Percentiles rank a stretch among this genome's conserved stretches.
These are phyloP conservation scores for Drosophila mauritiana DNA, from an alignment of 1,140 invertebrate genomes.

Conservation along the genomic window DNA sequence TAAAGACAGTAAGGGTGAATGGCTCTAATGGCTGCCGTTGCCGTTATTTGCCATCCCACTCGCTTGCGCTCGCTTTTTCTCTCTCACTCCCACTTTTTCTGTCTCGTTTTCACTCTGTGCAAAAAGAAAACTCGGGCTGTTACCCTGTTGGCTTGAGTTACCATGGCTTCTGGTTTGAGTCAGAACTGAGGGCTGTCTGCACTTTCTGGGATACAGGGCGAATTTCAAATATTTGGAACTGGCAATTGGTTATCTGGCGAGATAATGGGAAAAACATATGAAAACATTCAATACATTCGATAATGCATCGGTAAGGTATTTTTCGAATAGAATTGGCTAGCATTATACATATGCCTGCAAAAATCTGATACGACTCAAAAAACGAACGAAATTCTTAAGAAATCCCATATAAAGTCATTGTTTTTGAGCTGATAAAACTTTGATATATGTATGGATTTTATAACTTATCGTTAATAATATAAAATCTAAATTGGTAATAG, in stretches of 20 bases:
- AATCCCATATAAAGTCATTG: neutral
- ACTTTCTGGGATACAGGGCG: slow-evolving; percentile 20
- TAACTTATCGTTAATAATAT: neutral
- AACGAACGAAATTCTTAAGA: neutral
- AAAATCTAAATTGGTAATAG: too few species aligned
- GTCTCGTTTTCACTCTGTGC: neutral
- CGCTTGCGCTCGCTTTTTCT: slow-evolving; percentile 22
- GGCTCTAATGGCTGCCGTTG: slow-evolving; percentile 79
- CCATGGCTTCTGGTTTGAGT: slow-evolving; percentile 31
- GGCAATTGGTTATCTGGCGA: slow-evolving; percentile 12
- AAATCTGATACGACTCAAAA: neutral
- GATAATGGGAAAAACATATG: slow-evolving; percentile 45
- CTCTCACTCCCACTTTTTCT: neutral
- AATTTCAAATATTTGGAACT: slow-evolving; percentile 7
- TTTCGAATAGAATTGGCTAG: neutral
- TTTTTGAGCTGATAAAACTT: neutral
- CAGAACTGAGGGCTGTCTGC: slow-evolving; percentile 33
- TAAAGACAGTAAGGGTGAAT: slow-evolving; percentile 83
- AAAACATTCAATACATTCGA: slow-evolving; percentile 20
- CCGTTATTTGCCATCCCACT: slow-evolving; percentile 58
- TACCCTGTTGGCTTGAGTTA: slow-evolving; percentile 42
- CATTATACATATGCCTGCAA: neutral
- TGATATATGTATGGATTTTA: neutral
- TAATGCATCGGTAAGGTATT: slow-evolving; percentile 3
- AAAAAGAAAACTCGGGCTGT: slow-evolving; percentile 33